Percentiles rank a stretch among this genome's conserved stretches.
Evolutionary conservation across 2,113 vertebrate species (phyloP).

Genomic region (Calidris pygmaea): DNA sequence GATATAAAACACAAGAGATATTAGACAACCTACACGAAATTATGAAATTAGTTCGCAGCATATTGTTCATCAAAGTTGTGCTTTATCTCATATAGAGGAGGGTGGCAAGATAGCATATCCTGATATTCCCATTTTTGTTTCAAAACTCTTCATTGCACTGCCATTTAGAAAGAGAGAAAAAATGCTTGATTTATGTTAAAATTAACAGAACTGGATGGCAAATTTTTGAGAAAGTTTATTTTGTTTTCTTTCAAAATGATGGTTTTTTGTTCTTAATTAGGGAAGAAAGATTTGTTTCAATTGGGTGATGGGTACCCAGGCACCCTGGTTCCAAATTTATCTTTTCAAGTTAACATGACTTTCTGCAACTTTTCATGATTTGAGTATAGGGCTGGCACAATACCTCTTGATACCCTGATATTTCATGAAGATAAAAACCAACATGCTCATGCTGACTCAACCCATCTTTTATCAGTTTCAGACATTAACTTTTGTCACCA

Average conservation of each 20-base stretch:
- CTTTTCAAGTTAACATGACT: background rate
- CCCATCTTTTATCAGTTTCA: background rate
- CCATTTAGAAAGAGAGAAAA: background rate
- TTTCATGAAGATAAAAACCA: background rate
- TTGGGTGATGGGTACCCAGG: background rate
- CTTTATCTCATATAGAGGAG: background rate
- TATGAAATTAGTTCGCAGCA: background rate
- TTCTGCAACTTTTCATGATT: background rate
- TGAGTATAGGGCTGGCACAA: background rate
- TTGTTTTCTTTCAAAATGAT: background rate
- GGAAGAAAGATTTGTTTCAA: background rate
- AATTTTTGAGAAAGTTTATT: background rate
- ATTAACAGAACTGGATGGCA: background rate
- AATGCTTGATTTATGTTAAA: background rate
- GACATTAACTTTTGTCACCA: background rate
- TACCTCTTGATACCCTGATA: background rate
- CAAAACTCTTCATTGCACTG: background rate
- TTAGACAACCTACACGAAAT: background rate
- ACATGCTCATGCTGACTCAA: background rate
- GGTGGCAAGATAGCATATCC: background rate
- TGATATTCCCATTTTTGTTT: background rate
- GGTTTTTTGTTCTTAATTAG: background rate
- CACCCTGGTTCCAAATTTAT: background rate
- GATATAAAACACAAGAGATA: background rate
- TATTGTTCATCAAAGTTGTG: background rate